Percentiles rank a stretch among this genome's conserved stretches.
Evolutionary conservation across 2,113 vertebrate species (phyloP).

Genomic region (Ptilonorhynchus violaceus): DNA sequence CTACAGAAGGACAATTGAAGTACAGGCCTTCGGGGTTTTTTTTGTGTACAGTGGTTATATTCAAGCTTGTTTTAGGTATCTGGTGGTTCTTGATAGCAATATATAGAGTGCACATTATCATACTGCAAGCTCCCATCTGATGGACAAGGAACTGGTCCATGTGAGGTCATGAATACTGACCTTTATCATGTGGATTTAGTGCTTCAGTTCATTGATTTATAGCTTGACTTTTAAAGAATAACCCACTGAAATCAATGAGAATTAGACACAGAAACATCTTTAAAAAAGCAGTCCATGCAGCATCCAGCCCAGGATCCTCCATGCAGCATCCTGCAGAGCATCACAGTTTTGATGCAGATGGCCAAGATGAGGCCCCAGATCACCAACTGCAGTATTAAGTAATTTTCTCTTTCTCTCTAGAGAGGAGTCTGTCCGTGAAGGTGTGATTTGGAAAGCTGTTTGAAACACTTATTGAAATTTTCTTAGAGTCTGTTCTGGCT

Average conservation of each 20-base stretch:
- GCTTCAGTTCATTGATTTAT: neutral
- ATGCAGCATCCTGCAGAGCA: neutral
- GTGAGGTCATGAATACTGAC: neutral
- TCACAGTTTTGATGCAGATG: neutral
- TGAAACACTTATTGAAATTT: neutral
- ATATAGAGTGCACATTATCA: neutral
- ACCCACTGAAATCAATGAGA: neutral
- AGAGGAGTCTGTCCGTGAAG: neutral
- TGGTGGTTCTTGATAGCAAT: neutral
- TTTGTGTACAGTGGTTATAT: neutral
- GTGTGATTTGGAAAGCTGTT: neutral
- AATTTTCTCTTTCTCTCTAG: neutral
- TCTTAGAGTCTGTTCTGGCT: neutral
- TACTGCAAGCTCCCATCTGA: neutral
- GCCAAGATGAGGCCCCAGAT: neutral
- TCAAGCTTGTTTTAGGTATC: neutral
- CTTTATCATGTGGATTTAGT: neutral
- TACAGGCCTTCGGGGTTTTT: neutral
- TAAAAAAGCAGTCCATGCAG: neutral
- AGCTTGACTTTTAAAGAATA: neutral
- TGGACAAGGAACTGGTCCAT: neutral
- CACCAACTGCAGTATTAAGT: neutral
- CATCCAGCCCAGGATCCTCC: too few species aligned
- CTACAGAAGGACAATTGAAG: neutral
- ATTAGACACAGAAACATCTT: neutral